A percentile compares a stretch with the other conserved stretches of the same genome.
Conservation (phyloP, 2,113 vertebrate genomes). For the Strix uralensis region DNA sequence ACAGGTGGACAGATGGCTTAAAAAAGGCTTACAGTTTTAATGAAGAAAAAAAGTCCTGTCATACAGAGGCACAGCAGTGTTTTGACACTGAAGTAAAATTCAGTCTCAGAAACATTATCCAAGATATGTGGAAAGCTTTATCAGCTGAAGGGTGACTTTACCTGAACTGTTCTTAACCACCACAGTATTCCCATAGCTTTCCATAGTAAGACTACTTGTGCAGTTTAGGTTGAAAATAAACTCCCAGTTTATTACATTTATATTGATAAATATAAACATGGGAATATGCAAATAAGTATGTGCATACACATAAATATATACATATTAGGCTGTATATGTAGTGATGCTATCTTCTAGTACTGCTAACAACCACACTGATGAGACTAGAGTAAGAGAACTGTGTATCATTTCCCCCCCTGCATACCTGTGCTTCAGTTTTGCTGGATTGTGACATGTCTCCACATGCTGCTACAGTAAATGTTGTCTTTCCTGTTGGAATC, state of each 20-base stretch:
- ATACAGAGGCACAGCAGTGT: background rate
- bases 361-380: background rate
- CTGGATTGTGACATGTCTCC: background rate
- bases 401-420: fast-evolving
- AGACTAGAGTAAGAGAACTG: background rate
- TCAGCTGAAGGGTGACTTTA: background rate
- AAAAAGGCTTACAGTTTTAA: background rate
- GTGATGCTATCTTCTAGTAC: background rate
- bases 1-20: background rate
- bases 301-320: background rate
- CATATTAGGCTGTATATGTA: background rate
- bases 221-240: background rate
- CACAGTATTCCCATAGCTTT: background rate
- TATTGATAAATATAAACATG: background rate
- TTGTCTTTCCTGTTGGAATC: background rate
- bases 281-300: background rate
- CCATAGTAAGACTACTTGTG: background rate
- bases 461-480: background rate
- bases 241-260: background rate
- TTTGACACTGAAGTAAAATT: background rate
- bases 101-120: background rate
- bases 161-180: background rate
- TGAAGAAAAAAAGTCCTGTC: background rate
- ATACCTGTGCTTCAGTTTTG: background rate
- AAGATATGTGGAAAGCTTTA: background rate